Evolutionary conservation across 2,888 invertebrate genomes (phyloP), one percentile per base, ranked within the genome.

Genomic region (Cosmopolites sordidus): DNA sequence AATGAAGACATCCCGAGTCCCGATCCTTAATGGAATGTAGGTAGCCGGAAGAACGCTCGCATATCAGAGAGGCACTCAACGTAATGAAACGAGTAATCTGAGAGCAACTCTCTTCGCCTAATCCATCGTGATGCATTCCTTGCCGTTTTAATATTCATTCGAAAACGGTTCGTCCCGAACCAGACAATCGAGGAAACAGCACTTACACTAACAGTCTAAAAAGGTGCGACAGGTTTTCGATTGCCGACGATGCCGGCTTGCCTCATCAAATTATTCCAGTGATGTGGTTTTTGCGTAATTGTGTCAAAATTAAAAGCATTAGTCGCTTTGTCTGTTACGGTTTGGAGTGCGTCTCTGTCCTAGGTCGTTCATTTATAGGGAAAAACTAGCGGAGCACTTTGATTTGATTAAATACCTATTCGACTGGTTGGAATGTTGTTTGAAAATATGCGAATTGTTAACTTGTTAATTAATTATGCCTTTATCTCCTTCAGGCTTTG

Each of bases 71-170:
- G 75, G 76, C 77, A 77, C 77, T 77, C 76, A 76, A 74, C 75
- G 75, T 77, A 77, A 77, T 77, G 77, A 77, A 77, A 76, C 76
- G 76, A 71, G 75, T 76, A 76, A 77, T 76, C 76, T 75, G 67
- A 73, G 69, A 72, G 70, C 70, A 68, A 3, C 33, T 33, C 69
- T 68, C 70, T 65, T 65, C 65, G 66, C 67, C 72, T 72, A 71
- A 71, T 72, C 72, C 71, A 73, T 71, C 72, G 68, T 69, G 69
- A 70, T 70, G 71, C 70, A 69, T 70, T 70, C 70, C 71, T 70
- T 71, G 69, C 62, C 69, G 69, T 72, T 71, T 71, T 72, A 72
- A 72, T 72, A 72, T 72, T 72, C 72, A 72, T 71, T 68, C 64
- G 64, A 69, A 69, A 55, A 68, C 69, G 69, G 68, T 69, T 69